Base-by-base conservation (phyloP, 2,113 vertebrate genomes). In the Cichladusa arquata region DNA sequence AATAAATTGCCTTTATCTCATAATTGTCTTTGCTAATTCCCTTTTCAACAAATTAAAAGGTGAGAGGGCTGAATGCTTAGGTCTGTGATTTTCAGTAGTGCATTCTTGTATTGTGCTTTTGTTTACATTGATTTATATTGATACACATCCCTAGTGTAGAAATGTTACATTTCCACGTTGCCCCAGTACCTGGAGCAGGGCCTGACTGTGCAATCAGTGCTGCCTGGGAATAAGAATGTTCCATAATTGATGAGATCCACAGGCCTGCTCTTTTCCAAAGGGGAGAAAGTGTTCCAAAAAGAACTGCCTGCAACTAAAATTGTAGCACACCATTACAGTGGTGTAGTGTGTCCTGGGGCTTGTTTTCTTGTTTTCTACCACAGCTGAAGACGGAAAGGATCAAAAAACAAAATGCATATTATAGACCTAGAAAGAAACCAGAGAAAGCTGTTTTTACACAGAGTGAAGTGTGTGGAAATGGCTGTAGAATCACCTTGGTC, bases 31-130 rank as follows among this genome's bases (percentile, higher is more conserved):
- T 76, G 72, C 54, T 96, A 78, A 94, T 86, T 81, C 88, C 23
- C 40, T 92, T 85, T 94, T 26, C 15, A 83, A 56, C 33, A 93
- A 94, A 94, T 82, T 69, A 54, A 87, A 84, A 95, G 91, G 86
- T 92, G 88, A 93, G 70, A 81, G 44, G 51, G n/a, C 44, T 93
- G 72, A 76, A 81, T 33, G 25, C 77, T 81, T 60, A 33, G 0
- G 0, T 81, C 91, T 65, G 1, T 12, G 5, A 60, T 81, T 90
- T 91, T 64, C 70, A 69, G 62, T 11, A 38, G 36, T 20, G 31
- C 15, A 3, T 50, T 33, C 42, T 73, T 40, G 2, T 50, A 20
- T 22, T 54, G 62, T 61, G 22, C 38, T n/a, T 65, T 74, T 64
- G 47, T 87, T 92, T 5, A 2, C 16, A 10, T 4, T 44, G 44